Conservation (phyloP, 2,888 invertebrate species). For the Nemotelus pantherinus region DNA sequence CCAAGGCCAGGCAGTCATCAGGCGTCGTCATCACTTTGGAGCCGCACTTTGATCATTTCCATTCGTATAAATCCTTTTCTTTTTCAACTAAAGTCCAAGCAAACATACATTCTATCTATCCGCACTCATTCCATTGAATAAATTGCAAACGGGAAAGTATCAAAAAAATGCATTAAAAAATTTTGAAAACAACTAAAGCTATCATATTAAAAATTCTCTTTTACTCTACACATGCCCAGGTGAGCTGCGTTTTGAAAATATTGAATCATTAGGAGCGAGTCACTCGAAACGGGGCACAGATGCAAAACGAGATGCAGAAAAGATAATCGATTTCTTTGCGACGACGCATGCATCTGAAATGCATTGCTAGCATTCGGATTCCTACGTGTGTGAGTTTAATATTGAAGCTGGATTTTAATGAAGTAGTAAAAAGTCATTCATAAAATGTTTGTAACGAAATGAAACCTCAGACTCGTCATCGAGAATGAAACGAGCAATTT, state of each 20-base stretch:
- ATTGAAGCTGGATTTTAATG: constrained; percentile 57
- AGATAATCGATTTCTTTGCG: constrained; percentile 63
- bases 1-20: no score
- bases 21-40: constrained; percentile 19
- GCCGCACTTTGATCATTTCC: constrained; percentile 3
- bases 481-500: no score
- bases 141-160: neutral
- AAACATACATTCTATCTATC: neutral
- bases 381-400: no score
- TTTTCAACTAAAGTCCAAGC: neutral
- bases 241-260: no score
- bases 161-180: neutral
- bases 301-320: constrained; percentile 49
- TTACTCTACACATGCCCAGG: neutral
- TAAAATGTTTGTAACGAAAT: constrained; percentile 54
- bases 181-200: constrained; percentile 1
- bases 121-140: neutral
- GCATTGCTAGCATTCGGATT: no score
- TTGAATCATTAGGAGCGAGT: no score
- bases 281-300: no score
- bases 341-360: no score
- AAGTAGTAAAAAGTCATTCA: constrained; percentile 66
- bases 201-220: constrained; percentile 34
- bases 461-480: no score
- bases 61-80: neutral